These are phyloP conservation scores for Torymus texanus DNA, from an alignment of 2,888 invertebrate species.

Conservation along the genomic window DNA sequence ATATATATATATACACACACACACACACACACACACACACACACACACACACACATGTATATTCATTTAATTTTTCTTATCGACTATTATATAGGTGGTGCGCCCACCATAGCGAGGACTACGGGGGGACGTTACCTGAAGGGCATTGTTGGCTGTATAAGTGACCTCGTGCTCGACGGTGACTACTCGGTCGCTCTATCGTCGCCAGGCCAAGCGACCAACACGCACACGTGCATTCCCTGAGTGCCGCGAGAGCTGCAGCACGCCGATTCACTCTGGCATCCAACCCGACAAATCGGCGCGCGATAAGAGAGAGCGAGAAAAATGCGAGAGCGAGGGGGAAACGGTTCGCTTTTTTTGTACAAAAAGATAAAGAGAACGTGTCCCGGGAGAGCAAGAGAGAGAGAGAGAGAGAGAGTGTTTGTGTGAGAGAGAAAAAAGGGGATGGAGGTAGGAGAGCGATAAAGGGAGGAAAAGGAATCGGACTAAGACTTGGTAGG, in stretches of 20 bases:
- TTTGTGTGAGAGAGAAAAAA: background rate
- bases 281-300: background rate
- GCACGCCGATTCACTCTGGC: background rate
- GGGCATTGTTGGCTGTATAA: slow-evolving; percentile 89
- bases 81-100: slow-evolving; percentile 80
- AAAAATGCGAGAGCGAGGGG: slow-evolving; percentile 1
- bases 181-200: slow-evolving; percentile 86
- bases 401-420: background rate
- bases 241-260: slow-evolving; percentile 63
- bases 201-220: slow-evolving; percentile 80
- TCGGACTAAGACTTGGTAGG: slow-evolving; percentile 11
- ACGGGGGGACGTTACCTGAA: slow-evolving; percentile 83
- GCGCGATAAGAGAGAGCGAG: slow-evolving; percentile 12
- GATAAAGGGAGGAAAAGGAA: background rate
- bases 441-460: background rate
- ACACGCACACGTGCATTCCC: slow-evolving; percentile 76
- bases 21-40: no score
- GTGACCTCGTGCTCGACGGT: slow-evolving; percentile 87
- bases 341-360: slow-evolving; percentile 9
- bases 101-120: slow-evolving; percentile 84
- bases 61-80: no score
- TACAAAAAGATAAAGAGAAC: background rate
- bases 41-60: no score
- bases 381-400: background rate
- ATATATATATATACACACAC: no score